Percentiles rank a stretch among this genome's conserved stretches.
phyloP scores from a whole-genome alignment of 2,797 vertebrate genomes.

The Emydoidea blandingii region DNA sequence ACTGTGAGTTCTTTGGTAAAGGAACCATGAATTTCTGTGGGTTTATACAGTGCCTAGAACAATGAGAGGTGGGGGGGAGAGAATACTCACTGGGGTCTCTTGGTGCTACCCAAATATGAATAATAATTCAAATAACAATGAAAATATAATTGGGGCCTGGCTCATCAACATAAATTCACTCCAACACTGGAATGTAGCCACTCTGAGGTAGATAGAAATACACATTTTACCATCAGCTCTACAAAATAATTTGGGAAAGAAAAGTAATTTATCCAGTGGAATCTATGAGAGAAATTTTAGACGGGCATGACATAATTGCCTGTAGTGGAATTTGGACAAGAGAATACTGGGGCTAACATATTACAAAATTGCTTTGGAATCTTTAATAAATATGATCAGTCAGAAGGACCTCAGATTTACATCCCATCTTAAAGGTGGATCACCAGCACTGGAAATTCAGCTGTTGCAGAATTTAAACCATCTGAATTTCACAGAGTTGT shows the following conservation, averaged over 20 bases:
- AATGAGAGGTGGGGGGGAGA: not conserved
- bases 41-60: not conserved
- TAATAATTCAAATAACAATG: not conserved
- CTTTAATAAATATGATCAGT: slow-evolving; percentile 21
- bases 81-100: not conserved
- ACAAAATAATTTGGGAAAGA: not conserved
- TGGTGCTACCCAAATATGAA: not conserved
- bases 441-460: slow-evolving; percentile 27
- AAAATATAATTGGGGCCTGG: not conserved
- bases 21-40: not conserved
- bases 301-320: not conserved
- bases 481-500: slow-evolving; percentile 57
- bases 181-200: not conserved
- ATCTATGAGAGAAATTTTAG: not conserved
- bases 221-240: not conserved
- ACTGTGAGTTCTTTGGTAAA: not conserved
- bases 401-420: slow-evolving; percentile 26
- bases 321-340: not conserved
- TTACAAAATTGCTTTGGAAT: not conserved
- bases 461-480: slow-evolving; percentile 67
- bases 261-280: not conserved
- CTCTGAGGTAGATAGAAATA: not conserved
- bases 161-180: not conserved
- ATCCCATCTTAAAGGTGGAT: not conserved
- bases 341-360: not conserved